Evolutionary conservation across 2,113 vertebrate species (phyloP).

Genomic region (Neolamprologus kungweensis): DNA sequence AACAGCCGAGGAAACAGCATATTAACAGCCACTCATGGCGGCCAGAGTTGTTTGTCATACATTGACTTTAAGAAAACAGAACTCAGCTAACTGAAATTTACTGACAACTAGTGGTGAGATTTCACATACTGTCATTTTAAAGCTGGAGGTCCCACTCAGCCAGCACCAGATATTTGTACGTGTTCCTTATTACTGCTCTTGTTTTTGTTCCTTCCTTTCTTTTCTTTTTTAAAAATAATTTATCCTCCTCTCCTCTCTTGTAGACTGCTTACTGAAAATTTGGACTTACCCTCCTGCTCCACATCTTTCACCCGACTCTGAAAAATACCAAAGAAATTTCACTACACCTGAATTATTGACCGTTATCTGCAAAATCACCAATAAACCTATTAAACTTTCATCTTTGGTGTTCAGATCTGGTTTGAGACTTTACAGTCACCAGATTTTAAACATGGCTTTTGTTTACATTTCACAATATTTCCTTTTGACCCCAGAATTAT

Average conservation of each 20-base stretch:
- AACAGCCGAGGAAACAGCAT: neutral
- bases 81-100: neutral
- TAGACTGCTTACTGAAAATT: neutral
- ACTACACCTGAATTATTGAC: neutral
- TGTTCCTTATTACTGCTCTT: neutral
- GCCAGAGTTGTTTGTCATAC: neutral
- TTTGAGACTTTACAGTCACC: neutral
- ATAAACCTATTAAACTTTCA: neutral
- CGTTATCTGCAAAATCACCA: rapidly evolving
- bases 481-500: neutral
- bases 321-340: neutral
- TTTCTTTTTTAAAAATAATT: neutral
- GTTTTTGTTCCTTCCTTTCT: neutral
- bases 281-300: neutral
- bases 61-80: neutral
- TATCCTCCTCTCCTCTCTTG: neutral
- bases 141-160: neutral
- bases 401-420: neutral
- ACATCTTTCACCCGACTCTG: neutral
- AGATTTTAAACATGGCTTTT: neutral
- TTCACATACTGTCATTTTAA: neutral
- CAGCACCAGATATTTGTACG: neutral
- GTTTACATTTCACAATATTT: neutral
- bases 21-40: neutral
- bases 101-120: neutral